Base-by-base conservation (phyloP, 2,113 vertebrate species). In the Grus americana region DNA sequence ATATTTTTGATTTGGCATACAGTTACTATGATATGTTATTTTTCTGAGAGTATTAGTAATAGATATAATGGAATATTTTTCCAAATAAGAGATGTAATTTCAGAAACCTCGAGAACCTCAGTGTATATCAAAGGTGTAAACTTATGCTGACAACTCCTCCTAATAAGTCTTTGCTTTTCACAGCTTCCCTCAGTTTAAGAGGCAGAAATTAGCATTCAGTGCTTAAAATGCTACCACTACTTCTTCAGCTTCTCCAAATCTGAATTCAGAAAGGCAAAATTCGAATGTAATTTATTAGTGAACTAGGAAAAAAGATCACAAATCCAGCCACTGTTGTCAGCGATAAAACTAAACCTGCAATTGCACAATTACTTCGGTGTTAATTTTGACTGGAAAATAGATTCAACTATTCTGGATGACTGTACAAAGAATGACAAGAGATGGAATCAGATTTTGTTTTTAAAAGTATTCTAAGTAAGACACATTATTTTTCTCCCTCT, bases 101-200 rank as follows among this genome's bases (percentile, higher is more conserved):
- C 88, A 94, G 74, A 88, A 93, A 72, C 49, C 83, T 94, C 42
- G 61, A 93, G 66, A 81, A 74, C 49, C 6, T 94, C 62, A 73
- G 46, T n/a, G 59, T 54, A 40, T 15, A 86, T 46, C 12, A 54
- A 70, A 95, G n/a, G 90, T 86, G 88, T 32, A 84, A 96, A 96
- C 70, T 74, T 92, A 42, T 42, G 49, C 76, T 82, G 91, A 91
- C 88, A 92, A 42, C 70, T 65, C 58, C 55, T 88, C 68, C 61
- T 78, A 93, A 23, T 74, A 96, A 89, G 24, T 61, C 73, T 83
- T 52, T 76, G 58, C 84, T 95, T 87, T 96, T 91, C 86, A 92
- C 65, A 96, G 67, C 49, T 86, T 73, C 57, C 86, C 68, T 76
- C 36, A 72, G 86, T 94, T 91, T 94, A 86, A 89, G 61, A 82